Base-by-base conservation (phyloP, 2,113 vertebrate genomes). In the Apaloderma vittatum region DNA sequence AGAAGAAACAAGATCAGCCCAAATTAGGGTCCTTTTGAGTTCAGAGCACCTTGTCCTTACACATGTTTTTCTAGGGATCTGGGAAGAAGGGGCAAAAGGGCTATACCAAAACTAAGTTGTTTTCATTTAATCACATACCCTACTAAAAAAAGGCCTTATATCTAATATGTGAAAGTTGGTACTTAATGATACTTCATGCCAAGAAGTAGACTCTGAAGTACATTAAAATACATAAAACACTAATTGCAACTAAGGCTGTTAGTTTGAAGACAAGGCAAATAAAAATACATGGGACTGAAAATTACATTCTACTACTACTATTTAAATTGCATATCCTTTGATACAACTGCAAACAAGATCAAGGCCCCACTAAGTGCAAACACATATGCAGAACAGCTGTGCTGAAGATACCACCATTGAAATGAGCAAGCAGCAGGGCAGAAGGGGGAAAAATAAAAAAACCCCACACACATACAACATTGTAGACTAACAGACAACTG, bases 401-500 rank as follows among this genome's bases (percentile, higher is more conserved):
- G 62, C 20, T 21, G 40, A 27, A 83, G 24, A 49, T 11, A 45
- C 2, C 66, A 65, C 4, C 10, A 10, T 6, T 76, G 45, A 61
- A 59, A 87, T 57, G 26, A 24, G 48, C 15, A 37, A 76, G 11
- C 1, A 1, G 26, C 0, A 0, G 20, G 54, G 20, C 24, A 83
- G 13, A n/a, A 72, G 8, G 4, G 7, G 5, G 6, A 20, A 43
- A 76, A 23, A 21, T 20, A 70, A 49, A 55, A 26, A 21, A 37
- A 71, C 37, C 37, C 37, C 48, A 16, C 49, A 85, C 32, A 82
- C 7, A 34, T 11, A 5, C 2, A 68, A 65, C 49, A 27, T 2
- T n/a, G 21, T 6, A 70, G 49, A 83, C 34, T 52, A 85, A 48
- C 20, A 75, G 26, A 67, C 16, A 30, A 61, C 16, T 20, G 40